Conservation (phyloP, 1,140 invertebrate species). For the Papilio polyxenes region DNA sequence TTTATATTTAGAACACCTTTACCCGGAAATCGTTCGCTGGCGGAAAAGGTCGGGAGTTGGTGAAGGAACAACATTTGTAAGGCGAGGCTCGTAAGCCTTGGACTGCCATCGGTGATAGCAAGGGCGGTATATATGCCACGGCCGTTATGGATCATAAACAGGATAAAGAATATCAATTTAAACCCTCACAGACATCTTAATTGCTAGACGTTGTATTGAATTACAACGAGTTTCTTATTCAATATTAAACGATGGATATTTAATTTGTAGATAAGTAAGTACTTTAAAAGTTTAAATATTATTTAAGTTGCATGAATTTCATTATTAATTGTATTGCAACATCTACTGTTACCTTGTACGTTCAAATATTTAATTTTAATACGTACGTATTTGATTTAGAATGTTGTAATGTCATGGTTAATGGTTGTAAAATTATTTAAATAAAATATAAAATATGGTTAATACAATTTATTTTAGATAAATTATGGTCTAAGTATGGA, state of each 20-base stretch:
- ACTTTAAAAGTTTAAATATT: not conserved
- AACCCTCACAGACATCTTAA: conserved; percentile 29
- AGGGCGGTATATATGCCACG: conserved; percentile 38
- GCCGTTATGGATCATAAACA: conserved; percentile 37
- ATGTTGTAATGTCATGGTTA: conserved; percentile 27
- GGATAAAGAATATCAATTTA: conserved; percentile 30
- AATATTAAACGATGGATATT: not conserved
- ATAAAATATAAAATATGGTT: not conserved
- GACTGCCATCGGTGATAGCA: conserved; percentile 32
- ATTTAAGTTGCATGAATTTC: conserved; percentile 10
- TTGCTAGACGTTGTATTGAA: not conserved
- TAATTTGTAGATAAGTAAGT: not conserved
- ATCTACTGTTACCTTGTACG: conserved; percentile 15
- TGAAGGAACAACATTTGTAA: conserved; percentile 15
- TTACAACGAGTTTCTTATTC: conserved; percentile 10
- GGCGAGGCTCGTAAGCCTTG: conserved; percentile 16
- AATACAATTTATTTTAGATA: not conserved
- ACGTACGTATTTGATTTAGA: conserved; percentile 13
- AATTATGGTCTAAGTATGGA: not conserved
- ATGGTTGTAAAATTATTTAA: not conserved
- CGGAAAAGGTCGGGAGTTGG: conserved; percentile 26
- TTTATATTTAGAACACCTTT: not conserved
- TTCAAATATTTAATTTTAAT: conserved; percentile 24
- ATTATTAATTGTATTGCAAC: conserved; percentile 11
- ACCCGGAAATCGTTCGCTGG: conserved; percentile 34